phyloP scores from a whole-genome alignment of 2,888 invertebrate genomes.

The Cyrtodaria siliqua region DNA sequence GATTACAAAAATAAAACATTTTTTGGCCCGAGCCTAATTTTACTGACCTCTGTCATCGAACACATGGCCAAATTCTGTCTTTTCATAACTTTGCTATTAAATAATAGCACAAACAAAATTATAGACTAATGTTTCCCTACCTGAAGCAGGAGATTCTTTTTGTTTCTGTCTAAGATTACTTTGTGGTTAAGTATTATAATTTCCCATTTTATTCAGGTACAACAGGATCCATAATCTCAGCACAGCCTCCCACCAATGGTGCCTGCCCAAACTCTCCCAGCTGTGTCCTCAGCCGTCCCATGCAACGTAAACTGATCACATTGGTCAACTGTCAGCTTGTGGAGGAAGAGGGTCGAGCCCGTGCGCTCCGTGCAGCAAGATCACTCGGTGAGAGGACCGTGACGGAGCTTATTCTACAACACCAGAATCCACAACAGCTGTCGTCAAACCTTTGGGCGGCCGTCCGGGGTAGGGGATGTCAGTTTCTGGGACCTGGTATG shows the following conservation, averaged over 20 bases:
- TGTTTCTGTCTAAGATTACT: too few species aligned
- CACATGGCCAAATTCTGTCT: too few species aligned
- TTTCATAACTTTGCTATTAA: too few species aligned
- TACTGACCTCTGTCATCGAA: too few species aligned
- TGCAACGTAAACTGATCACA: slow-evolving; percentile 97
- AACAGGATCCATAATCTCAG: slow-evolving; percentile 54
- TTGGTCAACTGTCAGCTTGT: slow-evolving; percentile 96
- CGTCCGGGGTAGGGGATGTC: slow-evolving; percentile 97
- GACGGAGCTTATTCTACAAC: slow-evolving; percentile 96
- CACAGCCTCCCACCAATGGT: slow-evolving; percentile 16
- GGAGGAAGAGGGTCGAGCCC: slow-evolving; percentile 91
- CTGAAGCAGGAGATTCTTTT: too few species aligned
- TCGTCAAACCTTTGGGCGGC: slow-evolving; percentile 98
- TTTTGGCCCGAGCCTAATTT: too few species aligned
- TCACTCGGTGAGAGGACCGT: slow-evolving; percentile 98
- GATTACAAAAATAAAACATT: too few species aligned
- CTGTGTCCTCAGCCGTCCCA: slow-evolving; percentile 92
- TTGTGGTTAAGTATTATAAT: too few species aligned
- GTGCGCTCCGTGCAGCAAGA: slow-evolving; percentile 90
- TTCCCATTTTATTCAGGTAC: too few species aligned
- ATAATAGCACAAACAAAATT: too few species aligned
- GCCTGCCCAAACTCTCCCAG: slow-evolving; percentile 21
- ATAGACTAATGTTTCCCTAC: too few species aligned
- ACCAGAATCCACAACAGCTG: slow-evolving; percentile 98
- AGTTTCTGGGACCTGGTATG: slow-evolving; percentile 96